A percentile compares a stretch with the other conserved stretches of the same genome.
These are phyloP conservation scores for Thumatha senex DNA, from an alignment of 2,888 invertebrate species.

Conservation along the genomic window DNA sequence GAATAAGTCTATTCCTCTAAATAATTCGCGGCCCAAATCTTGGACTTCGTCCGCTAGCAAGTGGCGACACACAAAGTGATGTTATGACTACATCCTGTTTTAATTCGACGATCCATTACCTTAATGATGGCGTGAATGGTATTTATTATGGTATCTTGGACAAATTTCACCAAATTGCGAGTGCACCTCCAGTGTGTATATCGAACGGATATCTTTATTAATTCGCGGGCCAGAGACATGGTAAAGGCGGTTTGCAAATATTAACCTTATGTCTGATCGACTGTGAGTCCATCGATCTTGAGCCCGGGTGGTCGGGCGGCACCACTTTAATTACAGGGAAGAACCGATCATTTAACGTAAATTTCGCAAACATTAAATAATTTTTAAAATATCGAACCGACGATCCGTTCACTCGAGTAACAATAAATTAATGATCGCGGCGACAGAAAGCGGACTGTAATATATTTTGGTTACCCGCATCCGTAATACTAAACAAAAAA, in stretches of 20 bases:
- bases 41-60: constrained; percentile 5
- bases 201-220: constrained; percentile 66
- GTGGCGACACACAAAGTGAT: neutral
- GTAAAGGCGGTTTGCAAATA: constrained; percentile 65
- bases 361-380: constrained; percentile 78
- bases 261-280: constrained; percentile 65
- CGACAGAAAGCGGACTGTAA: constrained; percentile 35
- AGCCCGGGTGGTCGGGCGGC: constrained; percentile 71
- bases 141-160: constrained; percentile 57
- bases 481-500: constrained; percentile 24
- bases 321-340: constrained; percentile 75
- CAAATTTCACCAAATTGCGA: constrained; percentile 59
- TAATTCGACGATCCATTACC: constrained; percentile 59
- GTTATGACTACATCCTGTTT: constrained; percentile 19
- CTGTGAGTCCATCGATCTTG: constrained; percentile 68
- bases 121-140: constrained; percentile 63
- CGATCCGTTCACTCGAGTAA: constrained; percentile 71
- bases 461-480: constrained; percentile 20
- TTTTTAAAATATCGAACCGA: constrained; percentile 67
- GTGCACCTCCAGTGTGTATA: constrained; percentile 28
- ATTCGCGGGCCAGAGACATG: constrained; percentile 53
- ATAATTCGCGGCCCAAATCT: constrained; percentile 51
- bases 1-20: constrained; percentile 38
- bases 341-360: constrained; percentile 75
- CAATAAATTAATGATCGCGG: constrained; percentile 69